Base-by-base conservation (phyloP, 2,888 invertebrate species). In the Apotomis turbidana region DNA sequence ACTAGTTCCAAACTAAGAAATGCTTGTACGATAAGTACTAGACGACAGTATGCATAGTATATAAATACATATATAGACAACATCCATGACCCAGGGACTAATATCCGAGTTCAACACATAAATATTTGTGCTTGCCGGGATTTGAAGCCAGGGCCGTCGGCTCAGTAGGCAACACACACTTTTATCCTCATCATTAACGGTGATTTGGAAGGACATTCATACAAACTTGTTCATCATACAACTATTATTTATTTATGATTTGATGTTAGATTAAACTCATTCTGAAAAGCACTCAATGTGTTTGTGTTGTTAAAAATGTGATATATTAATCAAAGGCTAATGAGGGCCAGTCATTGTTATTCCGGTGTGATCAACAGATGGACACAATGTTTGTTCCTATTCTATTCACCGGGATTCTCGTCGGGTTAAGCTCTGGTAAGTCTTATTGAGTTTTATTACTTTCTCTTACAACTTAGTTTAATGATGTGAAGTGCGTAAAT, bases 211-310 rank as follows among this genome's bases (percentile, higher is more conserved):
- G 4, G 6, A 41, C 41, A 6, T 6, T 41, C 41, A 41, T 41
- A 41, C 41, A n/a, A 63, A 51, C 62, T n/a, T 38, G 38, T 8
- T 13, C 62, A 52, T 38, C 36, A 41, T 41, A 6, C 41, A 6
- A 6, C 9, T 57, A 46, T 44, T 64, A 64, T 64, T 54, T n/a
- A 51, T 38, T 12, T 60, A 44, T 5, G 54, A 44, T 55, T 55
- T 57, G 55, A 46, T 46, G 27, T 57, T 57, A 36, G 55, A 66
- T 66, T 66, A 66, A 66, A 46, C 12, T 44, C 12, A 15, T 44
- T 66, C 55, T 46, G 46, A 46, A 54, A 44, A 66, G 55, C 66
- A 66, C 57, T 66, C 66, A 44, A 57, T 46, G 55, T 57, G 27
- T 12, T 15, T 46, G 4, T 57, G 41, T 4, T 3, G 4, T 3